phyloP scores from a whole-genome alignment of 2,888 invertebrate species.

The Drosophila yooni region DNA sequence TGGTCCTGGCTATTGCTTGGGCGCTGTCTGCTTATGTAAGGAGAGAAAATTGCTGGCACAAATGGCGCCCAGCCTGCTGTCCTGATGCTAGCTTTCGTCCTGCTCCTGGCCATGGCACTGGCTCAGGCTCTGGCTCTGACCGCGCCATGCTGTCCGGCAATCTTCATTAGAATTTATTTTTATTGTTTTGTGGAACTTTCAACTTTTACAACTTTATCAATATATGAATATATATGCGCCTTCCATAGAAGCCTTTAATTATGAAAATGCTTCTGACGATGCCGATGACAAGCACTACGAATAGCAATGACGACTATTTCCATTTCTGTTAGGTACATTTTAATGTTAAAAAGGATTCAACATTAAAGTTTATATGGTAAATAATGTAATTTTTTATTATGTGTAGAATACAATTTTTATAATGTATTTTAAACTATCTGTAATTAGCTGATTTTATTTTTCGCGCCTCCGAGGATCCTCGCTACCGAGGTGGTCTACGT shows the following conservation, averaged over 20 bases:
- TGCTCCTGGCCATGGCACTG: conserved; percentile 6
- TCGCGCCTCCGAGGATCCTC: conserved; percentile 22
- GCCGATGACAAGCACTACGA: conserved; percentile 6
- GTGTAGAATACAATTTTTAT: neutral
- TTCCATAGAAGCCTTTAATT: conserved; percentile 69
- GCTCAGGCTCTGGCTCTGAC: conserved; percentile 11
- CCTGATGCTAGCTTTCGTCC: conserved; percentile 21
- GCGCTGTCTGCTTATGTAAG: conserved; percentile 64
- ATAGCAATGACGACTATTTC: conserved; percentile 2
- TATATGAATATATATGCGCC: conserved; percentile 79
- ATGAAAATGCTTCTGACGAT: conserved; percentile 57
- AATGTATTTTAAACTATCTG: neutral
- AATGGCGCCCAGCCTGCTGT: conserved; percentile 65
- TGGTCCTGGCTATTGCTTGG: conserved; percentile 16
- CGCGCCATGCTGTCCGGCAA: conserved; percentile 80
- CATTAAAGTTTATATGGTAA: neutral
- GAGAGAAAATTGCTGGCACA: conserved; percentile 76
- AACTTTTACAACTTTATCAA: conserved; percentile 81
- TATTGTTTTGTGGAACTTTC: conserved; percentile 81
- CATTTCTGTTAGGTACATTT: neutral
- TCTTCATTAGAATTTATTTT: conserved; percentile 78
- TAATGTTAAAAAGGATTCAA: neutral
- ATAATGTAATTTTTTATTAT: neutral
- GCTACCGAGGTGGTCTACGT: conserved; percentile 23
- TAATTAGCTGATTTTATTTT: neutral